Conservation (phyloP, 2,797 vertebrate species). For the Craterocephalus amniculus region DNA sequence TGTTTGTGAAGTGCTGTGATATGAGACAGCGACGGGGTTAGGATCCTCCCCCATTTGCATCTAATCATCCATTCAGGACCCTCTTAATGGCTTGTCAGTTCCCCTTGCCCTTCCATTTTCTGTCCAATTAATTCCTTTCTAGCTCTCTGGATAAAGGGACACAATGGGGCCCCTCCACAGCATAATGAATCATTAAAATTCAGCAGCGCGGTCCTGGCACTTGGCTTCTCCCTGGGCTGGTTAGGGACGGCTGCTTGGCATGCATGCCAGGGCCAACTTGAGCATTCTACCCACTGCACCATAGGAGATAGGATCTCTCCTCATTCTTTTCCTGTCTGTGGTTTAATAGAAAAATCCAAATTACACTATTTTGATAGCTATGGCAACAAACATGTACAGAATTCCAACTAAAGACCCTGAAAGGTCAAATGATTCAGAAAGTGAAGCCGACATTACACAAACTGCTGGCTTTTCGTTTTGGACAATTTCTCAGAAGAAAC, state of each 20-base stretch:
- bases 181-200: constrained; percentile 99
- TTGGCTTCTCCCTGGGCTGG: constrained; percentile 86
- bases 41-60: constrained; percentile 85
- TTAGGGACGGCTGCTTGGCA: constrained; percentile 84
- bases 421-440: constrained; percentile 12
- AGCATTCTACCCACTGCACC: constrained; percentile 83
- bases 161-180: constrained; percentile 90
- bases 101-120: constrained; percentile 96
- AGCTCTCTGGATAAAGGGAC: constrained; percentile 95
- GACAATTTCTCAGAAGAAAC: background rate
- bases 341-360: constrained; percentile 30
- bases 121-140: constrained; percentile 99
- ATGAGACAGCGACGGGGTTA: constrained; percentile 75
- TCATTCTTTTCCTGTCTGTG: constrained; percentile 47
- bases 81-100: constrained; percentile 97
- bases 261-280: constrained; percentile 83
- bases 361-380: constrained; percentile 6
- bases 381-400: background rate
- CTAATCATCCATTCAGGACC: constrained; percentile 91
- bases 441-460: background rate
- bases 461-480: background rate
- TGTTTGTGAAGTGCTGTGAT: constrained; percentile 79
- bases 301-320: constrained; percentile 60
- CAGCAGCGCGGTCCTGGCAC: constrained; percentile 89
- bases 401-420: background rate